A percentile compares a stretch with the other conserved stretches of the same genome.
Conservation (phyloP, 2,888 invertebrate genomes). For the Podabrus alpinus region DNA sequence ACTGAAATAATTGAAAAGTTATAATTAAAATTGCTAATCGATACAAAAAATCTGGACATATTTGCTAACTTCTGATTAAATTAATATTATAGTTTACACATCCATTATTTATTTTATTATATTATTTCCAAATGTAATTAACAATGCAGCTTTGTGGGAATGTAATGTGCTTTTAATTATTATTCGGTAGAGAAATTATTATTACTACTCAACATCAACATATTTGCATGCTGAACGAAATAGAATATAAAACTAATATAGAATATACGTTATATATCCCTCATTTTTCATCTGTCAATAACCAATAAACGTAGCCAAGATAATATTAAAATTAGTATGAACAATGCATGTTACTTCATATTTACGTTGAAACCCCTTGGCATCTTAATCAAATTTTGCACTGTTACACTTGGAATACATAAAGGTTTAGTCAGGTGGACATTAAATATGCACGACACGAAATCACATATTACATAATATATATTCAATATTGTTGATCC, state of each 20-base stretch:
- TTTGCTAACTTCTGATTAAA: background rate
- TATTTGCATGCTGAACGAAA: too few species aligned
- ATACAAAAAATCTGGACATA: background rate
- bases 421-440: constrained; percentile 25
- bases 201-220: background rate
- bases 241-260: too few species aligned
- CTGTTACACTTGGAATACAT: constrained; percentile 27
- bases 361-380: constrained; percentile 26
- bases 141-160: background rate
- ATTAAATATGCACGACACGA: constrained; percentile 31
- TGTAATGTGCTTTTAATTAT: background rate
- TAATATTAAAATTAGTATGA: background rate
- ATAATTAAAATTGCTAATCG: background rate
- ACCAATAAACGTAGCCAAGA: background rate
- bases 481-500: constrained; percentile 26
- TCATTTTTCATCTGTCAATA: background rate
- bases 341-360: constrained; percentile 19
- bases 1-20: background rate
- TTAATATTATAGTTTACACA: background rate
- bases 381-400: constrained; percentile 32
- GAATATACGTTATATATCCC: background rate
- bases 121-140: background rate
- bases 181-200: background rate
- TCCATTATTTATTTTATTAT: background rate
- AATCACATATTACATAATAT: constrained; percentile 29